Conservation (phyloP, 1,140 invertebrate species). For the Hylaeus anthracinus region DNA sequence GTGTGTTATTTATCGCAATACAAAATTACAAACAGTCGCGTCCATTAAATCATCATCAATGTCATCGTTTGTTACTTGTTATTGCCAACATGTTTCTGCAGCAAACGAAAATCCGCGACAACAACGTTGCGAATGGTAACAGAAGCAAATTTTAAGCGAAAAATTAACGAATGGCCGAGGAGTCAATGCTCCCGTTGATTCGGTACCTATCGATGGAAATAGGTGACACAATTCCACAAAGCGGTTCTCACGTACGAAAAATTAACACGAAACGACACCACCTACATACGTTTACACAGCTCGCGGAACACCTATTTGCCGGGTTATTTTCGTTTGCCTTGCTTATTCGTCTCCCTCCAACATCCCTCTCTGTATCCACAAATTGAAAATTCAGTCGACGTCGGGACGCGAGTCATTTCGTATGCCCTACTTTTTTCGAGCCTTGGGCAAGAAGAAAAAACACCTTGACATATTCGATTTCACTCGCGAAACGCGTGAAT, state of each 20-base stretch:
- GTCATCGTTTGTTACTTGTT: neutral
- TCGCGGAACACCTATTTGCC: conserved; percentile 45
- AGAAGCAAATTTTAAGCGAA: neutral
- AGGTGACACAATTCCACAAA: conserved; percentile 30
- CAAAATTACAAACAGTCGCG: neutral
- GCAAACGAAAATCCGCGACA: neutral
- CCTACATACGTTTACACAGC: conserved; percentile 32
- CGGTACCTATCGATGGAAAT: neutral
- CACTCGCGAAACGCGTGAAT: too few species aligned
- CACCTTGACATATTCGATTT: conserved; percentile 32
- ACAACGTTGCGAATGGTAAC: neutral
- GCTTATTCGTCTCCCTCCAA: conserved; percentile 32
- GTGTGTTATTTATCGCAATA: neutral
- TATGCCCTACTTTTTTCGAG: conserved; percentile 34
- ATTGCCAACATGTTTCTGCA: neutral
- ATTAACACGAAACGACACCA: conserved; percentile 32
- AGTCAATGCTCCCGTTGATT: neutral
- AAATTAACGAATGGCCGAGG: too few species aligned
- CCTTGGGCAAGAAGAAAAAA: neutral
- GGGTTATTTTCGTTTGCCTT: conserved; percentile 68
- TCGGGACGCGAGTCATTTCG: conserved; percentile 52
- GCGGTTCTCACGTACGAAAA: conserved; percentile 26
- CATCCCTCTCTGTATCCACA: conserved; percentile 25
- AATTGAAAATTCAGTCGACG: conserved; percentile 65
- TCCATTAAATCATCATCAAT: conserved; percentile 20